phyloP scores from a whole-genome alignment of 2,888 invertebrate genomes.

The Hyposoter didymator region DNA sequence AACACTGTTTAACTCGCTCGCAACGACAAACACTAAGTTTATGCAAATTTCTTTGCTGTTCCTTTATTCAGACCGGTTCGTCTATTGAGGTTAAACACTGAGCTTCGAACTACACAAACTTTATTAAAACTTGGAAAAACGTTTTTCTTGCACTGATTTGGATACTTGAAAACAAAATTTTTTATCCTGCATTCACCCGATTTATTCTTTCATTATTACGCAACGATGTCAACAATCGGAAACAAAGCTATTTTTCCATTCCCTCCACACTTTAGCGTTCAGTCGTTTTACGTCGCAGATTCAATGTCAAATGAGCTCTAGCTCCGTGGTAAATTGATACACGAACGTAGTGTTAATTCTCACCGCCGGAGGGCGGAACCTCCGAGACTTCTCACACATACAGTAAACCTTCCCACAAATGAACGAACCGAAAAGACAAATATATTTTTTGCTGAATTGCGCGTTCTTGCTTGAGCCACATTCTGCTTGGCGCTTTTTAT shows the following conservation, averaged over 20 bases:
- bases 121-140: not conserved
- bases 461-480: not conserved
- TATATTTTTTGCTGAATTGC: not conserved
- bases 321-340: constrained; percentile 12
- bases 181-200: not conserved
- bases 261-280: not conserved
- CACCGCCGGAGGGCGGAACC: constrained; percentile 21
- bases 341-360: not conserved
- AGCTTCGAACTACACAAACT: not conserved
- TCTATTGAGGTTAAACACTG: not conserved
- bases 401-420: not conserved
- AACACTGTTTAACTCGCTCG: not conserved
- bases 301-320: constrained; percentile 8
- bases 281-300: not conserved
- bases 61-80: not conserved
- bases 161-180: not conserved
- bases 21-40: not conserved
- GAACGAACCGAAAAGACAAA: not conserved
- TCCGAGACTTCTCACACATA: not conserved
- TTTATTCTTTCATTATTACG: not conserved
- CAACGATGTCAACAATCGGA: not conserved
- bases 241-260: not conserved
- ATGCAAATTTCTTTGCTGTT: not conserved
- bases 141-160: not conserved
- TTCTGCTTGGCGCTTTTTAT: not conserved